These are phyloP conservation scores for Orchestes rusci DNA, from an alignment of 2,888 invertebrate species.

Conservation along the genomic window DNA sequence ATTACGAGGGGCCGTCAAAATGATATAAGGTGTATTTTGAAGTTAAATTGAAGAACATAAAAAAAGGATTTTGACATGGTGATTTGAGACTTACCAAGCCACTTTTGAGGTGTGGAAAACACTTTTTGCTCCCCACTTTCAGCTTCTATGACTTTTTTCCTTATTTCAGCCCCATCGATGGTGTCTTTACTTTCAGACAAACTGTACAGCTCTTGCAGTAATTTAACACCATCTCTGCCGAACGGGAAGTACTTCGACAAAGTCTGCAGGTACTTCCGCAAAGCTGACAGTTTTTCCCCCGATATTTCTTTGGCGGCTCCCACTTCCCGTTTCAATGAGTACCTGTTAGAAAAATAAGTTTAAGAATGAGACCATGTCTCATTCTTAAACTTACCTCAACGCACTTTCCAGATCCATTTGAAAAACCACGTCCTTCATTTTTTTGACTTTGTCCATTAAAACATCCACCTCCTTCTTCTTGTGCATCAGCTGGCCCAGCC, in stretches of 20 bases:
- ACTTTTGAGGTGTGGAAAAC: slow-evolving; percentile 51
- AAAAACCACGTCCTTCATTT: slow-evolving; percentile 58
- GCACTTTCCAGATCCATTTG: slow-evolving; percentile 85
- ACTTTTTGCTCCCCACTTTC: slow-evolving; percentile 53
- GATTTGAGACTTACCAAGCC: slow-evolving; percentile 44
- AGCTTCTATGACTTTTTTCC: slow-evolving; percentile 46
- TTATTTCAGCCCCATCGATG: slow-evolving; percentile 56
- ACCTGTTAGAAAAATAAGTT: slow-evolving; percentile 47
- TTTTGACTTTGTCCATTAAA: slow-evolving; percentile 38
- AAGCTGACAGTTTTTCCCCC: slow-evolving; percentile 63
- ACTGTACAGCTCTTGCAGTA: slow-evolving; percentile 55
- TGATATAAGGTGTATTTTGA: too few species aligned
- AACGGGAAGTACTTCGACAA: slow-evolving; percentile 76
- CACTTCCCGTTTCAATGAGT: slow-evolving; percentile 78
- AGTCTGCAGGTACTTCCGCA: slow-evolving; percentile 66
- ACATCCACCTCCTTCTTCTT: slow-evolving; percentile 31
- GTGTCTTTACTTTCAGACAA: slow-evolving; percentile 46
- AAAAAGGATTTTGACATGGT: too few species aligned
- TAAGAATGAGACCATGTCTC: too few species aligned
- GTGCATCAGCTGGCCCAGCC: slow-evolving; percentile 33
- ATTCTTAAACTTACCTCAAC: slow-evolving; percentile 44
- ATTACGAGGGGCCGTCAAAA: too few species aligned
- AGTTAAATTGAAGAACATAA: too few species aligned
- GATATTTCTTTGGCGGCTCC: slow-evolving; percentile 59
- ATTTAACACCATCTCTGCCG: slow-evolving; percentile 56